Evolutionary conservation across 2,888 invertebrate species (phyloP).

Genomic region (Synergus umbraculus): DNA sequence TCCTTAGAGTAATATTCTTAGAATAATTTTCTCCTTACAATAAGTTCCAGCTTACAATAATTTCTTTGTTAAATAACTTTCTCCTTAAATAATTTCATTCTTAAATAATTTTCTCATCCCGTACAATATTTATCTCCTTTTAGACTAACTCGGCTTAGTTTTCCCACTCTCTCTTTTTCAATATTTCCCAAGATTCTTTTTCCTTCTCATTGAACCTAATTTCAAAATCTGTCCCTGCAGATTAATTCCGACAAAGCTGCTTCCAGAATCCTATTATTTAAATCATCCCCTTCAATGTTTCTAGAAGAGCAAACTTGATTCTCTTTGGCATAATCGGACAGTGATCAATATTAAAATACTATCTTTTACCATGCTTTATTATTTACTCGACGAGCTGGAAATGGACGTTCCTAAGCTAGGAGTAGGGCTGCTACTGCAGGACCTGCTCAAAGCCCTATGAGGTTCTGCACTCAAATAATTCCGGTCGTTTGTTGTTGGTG

Average conservation of each 20-base stretch:
- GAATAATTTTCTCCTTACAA: not conserved
- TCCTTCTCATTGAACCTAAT: not conserved
- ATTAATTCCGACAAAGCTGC: not conserved
- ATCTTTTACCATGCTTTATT: constrained; percentile 36
- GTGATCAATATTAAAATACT: constrained; percentile 35
- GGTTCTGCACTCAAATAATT: constrained; percentile 72
- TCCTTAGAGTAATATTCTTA: not conserved
- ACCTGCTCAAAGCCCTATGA: constrained; percentile 74
- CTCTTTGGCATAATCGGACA: constrained; percentile 26
- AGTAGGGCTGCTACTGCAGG: constrained; percentile 78
- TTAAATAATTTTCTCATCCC: not conserved
- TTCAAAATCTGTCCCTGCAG: not conserved
- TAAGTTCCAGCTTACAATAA: not conserved
- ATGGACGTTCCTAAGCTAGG: constrained; percentile 65
- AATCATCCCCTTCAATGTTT: not conserved
- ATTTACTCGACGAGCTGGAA: constrained; percentile 64
- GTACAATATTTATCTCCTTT: not conserved
- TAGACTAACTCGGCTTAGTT: not conserved
- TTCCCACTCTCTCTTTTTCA: not conserved
- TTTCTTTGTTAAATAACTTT: not conserved
- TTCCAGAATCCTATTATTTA: not conserved
- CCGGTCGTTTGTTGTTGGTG: constrained; percentile 61
- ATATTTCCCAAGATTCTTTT: not conserved
- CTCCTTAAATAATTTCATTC: not conserved
- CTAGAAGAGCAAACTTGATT: constrained; percentile 8